These are phyloP conservation scores for Berghia stephanieae DNA, from an alignment of 1,140 invertebrate genomes.

Conservation along the genomic window DNA sequence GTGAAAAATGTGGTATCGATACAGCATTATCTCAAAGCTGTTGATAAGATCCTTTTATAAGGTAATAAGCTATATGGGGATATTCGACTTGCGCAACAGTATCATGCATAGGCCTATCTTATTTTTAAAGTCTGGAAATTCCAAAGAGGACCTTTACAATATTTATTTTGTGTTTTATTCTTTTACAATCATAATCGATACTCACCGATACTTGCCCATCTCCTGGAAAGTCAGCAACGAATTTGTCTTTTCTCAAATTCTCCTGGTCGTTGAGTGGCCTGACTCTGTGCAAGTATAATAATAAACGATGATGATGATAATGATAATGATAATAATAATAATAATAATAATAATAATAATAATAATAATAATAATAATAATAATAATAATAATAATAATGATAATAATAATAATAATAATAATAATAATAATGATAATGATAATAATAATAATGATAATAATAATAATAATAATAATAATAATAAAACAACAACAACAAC, in stretches of 20 bases:
- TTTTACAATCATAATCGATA: neutral
- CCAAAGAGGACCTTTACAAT: no score
- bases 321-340: neutral
- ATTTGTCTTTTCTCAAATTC: constrained; percentile 48
- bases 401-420: neutral
- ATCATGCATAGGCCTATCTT: no score
- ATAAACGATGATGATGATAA: neutral
- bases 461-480: neutral
- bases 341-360: constrained; percentile 27
- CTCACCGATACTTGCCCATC: constrained; percentile 54
- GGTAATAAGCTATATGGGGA: no score
- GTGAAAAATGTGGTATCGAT: no score
- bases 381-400: neutral
- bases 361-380: neutral
- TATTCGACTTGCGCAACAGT: no score
- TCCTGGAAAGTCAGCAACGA: constrained; percentile 52
- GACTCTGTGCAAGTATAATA: constrained; percentile 48
- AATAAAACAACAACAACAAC: no score
- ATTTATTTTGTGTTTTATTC: neutral
- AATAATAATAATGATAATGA: neutral
- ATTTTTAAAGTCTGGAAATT: no score
- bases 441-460: neutral
- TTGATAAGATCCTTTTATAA: neutral
- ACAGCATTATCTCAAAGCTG: neutral
- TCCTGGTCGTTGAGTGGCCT: constrained; percentile 57